Evolutionary conservation across 2,888 invertebrate genomes (phyloP), one percentile per base, ranked within the genome.

Genomic region (Rhogogaster chlorosoma): DNA sequence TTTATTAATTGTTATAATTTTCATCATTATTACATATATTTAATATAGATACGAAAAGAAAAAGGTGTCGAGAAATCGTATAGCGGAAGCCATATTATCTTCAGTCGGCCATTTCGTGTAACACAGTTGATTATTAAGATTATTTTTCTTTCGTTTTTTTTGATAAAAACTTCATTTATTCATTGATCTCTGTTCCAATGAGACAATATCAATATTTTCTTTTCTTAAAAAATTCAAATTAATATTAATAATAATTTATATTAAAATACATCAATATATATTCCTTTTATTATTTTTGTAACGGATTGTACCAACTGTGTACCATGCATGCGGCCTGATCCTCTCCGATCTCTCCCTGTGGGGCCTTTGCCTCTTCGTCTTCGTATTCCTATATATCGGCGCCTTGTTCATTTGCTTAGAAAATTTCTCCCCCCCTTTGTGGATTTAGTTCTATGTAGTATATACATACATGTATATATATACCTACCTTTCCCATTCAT

Each of bases 361-460:
- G 83, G 83, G 83, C 67, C 83, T 61, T 7, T 26, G 26, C 45
- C 77, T 77, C n/a, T 61, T 49, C 61, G 9, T 61, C 22, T 61
- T 7, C n/a, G n/a, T n/a, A 18, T 53, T 53, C n/a, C 53, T 53
- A 53, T 53, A n/a, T n/a, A 53, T 29, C 67, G 83, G 83, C 83
- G 83, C 83, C 83, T 83, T 83, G 83, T 70, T 67, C 83, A 67
- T 83, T 64, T 49, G 70, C 83, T 83, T 70, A 67, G 67, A n/a
- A 42, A 67, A 64, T 1, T 36, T 32, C 36, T 29, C 45, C 45
- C 1, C 1, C 38, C 36, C 38, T 80, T 22, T 6, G 15, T 38
- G n/a, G 36, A 10, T 78, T 32, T 57, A 15, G 29, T 53, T 49
- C n/a, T 53, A 71, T 9, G 10, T 38, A 42, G 6, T 70, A 70